These are phyloP conservation scores for Agrilus cyanescens DNA, from an alignment of 2,888 invertebrate species.

Conservation along the genomic window DNA sequence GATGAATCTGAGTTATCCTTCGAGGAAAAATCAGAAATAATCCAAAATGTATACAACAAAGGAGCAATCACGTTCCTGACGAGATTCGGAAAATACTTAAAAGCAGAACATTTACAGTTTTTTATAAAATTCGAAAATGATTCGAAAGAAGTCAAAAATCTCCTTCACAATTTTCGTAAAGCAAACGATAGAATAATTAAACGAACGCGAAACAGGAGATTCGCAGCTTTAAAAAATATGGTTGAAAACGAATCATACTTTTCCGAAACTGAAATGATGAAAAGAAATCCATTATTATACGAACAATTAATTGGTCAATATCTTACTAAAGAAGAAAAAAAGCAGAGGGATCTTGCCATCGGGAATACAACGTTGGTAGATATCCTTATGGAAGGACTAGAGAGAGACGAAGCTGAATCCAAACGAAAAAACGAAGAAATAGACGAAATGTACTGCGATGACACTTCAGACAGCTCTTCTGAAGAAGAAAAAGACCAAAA, in stretches of 20 bases:
- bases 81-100: slow-evolving; percentile 64
- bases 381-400: slow-evolving; percentile 70
- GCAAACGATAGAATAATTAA: slow-evolving; percentile 33
- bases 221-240: slow-evolving; percentile 65
- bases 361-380: slow-evolving; percentile 54
- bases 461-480: slow-evolving; percentile 21
- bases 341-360: slow-evolving; percentile 42
- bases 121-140: slow-evolving; percentile 41
- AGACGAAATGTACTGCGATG: slow-evolving; percentile 9
- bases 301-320: slow-evolving; percentile 83
- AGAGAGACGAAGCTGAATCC: slow-evolving; percentile 55
- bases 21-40: slow-evolving; percentile 59
- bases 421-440: slow-evolving; percentile 49
- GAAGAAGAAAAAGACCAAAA: slow-evolving; percentile 22
- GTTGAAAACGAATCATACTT: slow-evolving; percentile 65
- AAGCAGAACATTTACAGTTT: slow-evolving; percentile 54
- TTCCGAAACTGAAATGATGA: slow-evolving; percentile 88
- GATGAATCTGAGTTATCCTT: slow-evolving; percentile 61
- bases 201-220: slow-evolving; percentile 67
- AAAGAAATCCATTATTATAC: slow-evolving; percentile 77
- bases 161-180: slow-evolving; percentile 39
- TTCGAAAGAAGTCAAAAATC: slow-evolving; percentile 41
- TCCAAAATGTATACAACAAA: slow-evolving; percentile 47
- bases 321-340: slow-evolving; percentile 64
- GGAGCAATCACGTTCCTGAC: slow-evolving; percentile 61